These are phyloP conservation scores for Pogonomyrmex barbatus DNA, from an alignment of 1,140 invertebrate genomes.

Conservation along the genomic window DNA sequence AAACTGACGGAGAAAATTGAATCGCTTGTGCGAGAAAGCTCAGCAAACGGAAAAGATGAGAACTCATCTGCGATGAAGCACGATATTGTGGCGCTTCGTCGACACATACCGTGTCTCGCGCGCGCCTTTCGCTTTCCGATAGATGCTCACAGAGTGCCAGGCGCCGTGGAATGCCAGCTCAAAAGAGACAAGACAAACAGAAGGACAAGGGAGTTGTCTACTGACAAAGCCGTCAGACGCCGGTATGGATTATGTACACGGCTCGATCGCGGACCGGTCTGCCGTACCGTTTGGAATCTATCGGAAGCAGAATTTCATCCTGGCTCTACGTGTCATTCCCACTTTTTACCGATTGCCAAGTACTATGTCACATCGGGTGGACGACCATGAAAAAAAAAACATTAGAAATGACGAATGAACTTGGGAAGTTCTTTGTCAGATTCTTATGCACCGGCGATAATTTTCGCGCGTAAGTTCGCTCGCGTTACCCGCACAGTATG, in stretches of 20 bases:
- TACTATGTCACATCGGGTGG: constrained; percentile 32
- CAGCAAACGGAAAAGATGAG: constrained; percentile 35
- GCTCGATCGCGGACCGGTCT: constrained; percentile 71
- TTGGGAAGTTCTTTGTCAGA: constrained; percentile 60
- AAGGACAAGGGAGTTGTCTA: constrained; percentile 59
- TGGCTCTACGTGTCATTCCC: constrained; percentile 66
- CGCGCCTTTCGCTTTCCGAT: constrained; percentile 43
- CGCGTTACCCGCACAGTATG: background rate
- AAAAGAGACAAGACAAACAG: constrained; percentile 68
- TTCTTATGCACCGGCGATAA: constrained; percentile 19
- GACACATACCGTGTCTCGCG: background rate
- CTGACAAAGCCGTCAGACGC: constrained; percentile 69
- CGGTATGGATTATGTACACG: constrained; percentile 41
- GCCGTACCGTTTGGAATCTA: constrained; percentile 48
- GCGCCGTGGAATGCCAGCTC: constrained; percentile 55
- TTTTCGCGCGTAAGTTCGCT: background rate
- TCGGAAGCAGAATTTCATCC: constrained; percentile 67
- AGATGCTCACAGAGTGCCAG: constrained; percentile 27
- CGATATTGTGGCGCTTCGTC: background rate
- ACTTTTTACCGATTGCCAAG: constrained; percentile 66
- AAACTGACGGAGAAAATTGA: constrained; percentile 44
- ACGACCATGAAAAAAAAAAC: constrained; percentile 24
- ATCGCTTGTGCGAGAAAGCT: constrained; percentile 26
- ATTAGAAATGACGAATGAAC: constrained; percentile 3
- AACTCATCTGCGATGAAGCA: constrained; percentile 45